Percentiles rank a stretch among this genome's conserved stretches.
Evolutionary conservation across 2,797 vertebrate species (phyloP).

Genomic region (Labroides dimidiatus): DNA sequence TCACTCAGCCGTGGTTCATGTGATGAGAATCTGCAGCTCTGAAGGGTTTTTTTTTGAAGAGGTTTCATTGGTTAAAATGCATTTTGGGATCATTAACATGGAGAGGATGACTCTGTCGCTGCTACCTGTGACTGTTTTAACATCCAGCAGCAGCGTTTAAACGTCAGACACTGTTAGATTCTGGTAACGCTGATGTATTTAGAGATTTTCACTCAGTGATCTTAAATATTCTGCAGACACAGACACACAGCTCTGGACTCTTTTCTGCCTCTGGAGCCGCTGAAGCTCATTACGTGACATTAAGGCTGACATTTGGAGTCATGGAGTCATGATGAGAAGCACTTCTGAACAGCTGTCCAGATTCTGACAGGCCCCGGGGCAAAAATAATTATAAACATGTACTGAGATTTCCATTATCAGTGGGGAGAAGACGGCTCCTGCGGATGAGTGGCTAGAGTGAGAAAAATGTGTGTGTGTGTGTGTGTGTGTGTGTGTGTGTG

Average conservation of each 20-base stretch:
- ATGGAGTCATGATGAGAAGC: constrained; percentile 60
- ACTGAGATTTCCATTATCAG: constrained; percentile 55
- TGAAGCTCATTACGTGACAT: constrained; percentile 63
- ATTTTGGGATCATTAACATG: constrained; percentile 43
- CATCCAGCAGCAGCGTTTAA: constrained; percentile 38
- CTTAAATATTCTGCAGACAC: constrained; percentile 60
- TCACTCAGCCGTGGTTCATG: constrained; percentile 67
- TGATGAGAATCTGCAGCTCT: constrained; percentile 72
- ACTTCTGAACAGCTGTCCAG: constrained; percentile 67
- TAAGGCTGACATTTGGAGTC: constrained; percentile 63
- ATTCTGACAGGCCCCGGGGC: constrained; percentile 53
- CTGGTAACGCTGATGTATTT: background rate
- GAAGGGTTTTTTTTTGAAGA: too few species aligned
- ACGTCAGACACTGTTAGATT: background rate
- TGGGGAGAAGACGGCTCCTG: constrained; percentile 42
- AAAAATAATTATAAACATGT: constrained; percentile 62
- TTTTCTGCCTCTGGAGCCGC: constrained; percentile 40
- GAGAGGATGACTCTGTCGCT: constrained; percentile 31
- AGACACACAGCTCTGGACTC: constrained; percentile 16
- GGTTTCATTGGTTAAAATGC: constrained; percentile 44
- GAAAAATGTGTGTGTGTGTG: constrained; percentile 14
- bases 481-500: constrained; percentile 1
- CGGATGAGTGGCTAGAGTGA: constrained; percentile 30
- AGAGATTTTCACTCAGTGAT: constrained; percentile 65
- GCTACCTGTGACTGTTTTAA: constrained; percentile 34